phyloP scores from a whole-genome alignment of 2,888 invertebrate species.

The Steinernema hermaphroditum region DNA sequence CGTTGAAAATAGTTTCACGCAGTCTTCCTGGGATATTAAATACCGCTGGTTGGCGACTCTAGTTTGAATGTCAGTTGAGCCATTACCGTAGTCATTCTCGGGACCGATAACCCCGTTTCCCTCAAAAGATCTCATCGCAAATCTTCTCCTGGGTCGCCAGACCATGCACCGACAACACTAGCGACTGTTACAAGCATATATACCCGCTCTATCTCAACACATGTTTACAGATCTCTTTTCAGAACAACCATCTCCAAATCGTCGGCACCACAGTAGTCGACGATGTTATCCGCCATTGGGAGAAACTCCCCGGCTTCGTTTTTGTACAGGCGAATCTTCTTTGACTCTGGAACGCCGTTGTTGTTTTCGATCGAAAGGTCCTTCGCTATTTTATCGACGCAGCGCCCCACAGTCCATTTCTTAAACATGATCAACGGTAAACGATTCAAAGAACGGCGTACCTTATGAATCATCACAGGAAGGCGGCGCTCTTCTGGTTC shows the following conservation, averaged over 20 bases:
- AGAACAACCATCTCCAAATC: background rate
- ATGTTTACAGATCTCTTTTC: slow-evolving; percentile 16
- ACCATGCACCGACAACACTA: too few relatives aligned
- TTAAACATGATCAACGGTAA: background rate
- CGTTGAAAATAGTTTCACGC: too few relatives aligned
- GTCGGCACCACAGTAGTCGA: background rate
- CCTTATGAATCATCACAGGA: background rate
- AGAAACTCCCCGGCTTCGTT: background rate
- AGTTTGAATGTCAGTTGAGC: too few relatives aligned
- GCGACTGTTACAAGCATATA: background rate
- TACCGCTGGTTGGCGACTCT: too few relatives aligned
- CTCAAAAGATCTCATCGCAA: too few relatives aligned
- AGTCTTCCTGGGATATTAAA: too few relatives aligned
- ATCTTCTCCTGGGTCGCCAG: too few relatives aligned
- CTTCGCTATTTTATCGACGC: background rate
- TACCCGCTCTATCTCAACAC: background rate
- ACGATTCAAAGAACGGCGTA: background rate
- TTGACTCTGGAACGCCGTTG: background rate
- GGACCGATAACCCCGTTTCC: too few relatives aligned
- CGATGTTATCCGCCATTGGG: background rate
- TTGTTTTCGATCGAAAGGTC: background rate
- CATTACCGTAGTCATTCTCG: too few relatives aligned
- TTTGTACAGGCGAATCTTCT: background rate
- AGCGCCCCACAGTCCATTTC: background rate
- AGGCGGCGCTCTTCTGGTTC: slow-evolving; percentile 6